phyloP scores from a whole-genome alignment of 2,888 invertebrate genomes.

The Pyrrhosoma nymphula region DNA sequence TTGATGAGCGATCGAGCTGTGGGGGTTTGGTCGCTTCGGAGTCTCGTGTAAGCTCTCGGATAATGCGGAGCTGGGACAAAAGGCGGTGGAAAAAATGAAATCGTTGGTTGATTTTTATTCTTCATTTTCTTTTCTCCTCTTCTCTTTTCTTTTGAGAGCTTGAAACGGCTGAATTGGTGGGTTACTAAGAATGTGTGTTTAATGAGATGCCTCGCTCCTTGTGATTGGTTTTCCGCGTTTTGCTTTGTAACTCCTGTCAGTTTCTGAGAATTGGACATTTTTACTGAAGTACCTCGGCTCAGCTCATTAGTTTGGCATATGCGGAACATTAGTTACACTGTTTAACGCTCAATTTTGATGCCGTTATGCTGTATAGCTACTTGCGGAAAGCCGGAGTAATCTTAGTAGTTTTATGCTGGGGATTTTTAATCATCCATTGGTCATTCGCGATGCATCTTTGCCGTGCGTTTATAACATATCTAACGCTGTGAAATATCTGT shows the following conservation, averaged over 20 bases:
- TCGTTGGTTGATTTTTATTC: not conserved
- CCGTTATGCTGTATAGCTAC: not conserved
- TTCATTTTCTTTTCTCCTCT: not conserved
- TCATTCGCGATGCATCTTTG: no score
- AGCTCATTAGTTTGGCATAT: not conserved
- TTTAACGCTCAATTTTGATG: not conserved
- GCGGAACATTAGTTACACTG: not conserved
- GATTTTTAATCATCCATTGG: no score
- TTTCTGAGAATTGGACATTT: not conserved
- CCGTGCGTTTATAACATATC: no score
- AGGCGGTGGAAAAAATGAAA: not conserved
- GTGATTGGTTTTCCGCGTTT: not conserved
- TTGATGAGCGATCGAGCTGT: slow-evolving; percentile 25
- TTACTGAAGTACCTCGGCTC: not conserved
- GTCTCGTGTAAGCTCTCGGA: not conserved
- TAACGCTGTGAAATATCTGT: no score
- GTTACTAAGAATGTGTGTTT: not conserved
- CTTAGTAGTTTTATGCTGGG: no score
- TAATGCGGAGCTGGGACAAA: slow-evolving; percentile 13
- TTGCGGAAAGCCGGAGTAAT: no score
- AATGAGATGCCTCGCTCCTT: not conserved
- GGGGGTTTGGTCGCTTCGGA: not conserved
- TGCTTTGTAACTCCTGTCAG: not conserved
- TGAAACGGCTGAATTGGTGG: not conserved
- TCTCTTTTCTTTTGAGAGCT: not conserved